Evolutionary conservation across 2,888 invertebrate species (phyloP).

Genomic region (Biston stratarius): DNA sequence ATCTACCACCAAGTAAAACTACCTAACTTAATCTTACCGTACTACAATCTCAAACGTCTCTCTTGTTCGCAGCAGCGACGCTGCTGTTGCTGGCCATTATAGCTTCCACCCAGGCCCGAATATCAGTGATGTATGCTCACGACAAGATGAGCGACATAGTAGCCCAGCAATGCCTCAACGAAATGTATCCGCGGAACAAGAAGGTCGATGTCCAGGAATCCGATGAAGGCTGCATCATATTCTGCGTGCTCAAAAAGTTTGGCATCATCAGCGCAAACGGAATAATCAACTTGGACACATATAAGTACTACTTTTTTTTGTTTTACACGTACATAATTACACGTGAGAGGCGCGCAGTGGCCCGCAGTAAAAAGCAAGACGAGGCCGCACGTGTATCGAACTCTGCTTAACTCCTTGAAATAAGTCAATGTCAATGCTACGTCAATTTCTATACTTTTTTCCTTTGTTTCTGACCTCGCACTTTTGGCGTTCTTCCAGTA

Average conservation of each 20-base stretch:
- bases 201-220: conserved; percentile 72
- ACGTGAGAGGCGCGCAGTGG: too few species aligned
- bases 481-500: too few species aligned
- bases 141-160: conserved; percentile 71
- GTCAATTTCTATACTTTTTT: too few species aligned
- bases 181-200: conserved; percentile 74
- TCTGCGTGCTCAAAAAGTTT: conserved; percentile 76
- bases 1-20: too few species aligned
- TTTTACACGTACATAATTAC: background rate
- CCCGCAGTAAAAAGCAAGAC: too few species aligned
- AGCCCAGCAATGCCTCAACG: conserved; percentile 71
- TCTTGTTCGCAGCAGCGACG: conserved; percentile 45
- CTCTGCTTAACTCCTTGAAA: too few species aligned
- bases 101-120: conserved; percentile 56
- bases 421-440: too few species aligned
- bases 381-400: too few species aligned
- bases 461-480: too few species aligned
- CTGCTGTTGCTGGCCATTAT: conserved; percentile 52
- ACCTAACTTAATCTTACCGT: too few species aligned
- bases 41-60: background rate
- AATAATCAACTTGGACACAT: conserved; percentile 73
- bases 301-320: conserved; percentile 58
- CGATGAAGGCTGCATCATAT: conserved; percentile 78
- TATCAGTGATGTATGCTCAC: conserved; percentile 81
- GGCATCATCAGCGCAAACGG: conserved; percentile 74